Conservation (phyloP, 2,113 vertebrate genomes). For the Ardeotis arabs region DNA sequence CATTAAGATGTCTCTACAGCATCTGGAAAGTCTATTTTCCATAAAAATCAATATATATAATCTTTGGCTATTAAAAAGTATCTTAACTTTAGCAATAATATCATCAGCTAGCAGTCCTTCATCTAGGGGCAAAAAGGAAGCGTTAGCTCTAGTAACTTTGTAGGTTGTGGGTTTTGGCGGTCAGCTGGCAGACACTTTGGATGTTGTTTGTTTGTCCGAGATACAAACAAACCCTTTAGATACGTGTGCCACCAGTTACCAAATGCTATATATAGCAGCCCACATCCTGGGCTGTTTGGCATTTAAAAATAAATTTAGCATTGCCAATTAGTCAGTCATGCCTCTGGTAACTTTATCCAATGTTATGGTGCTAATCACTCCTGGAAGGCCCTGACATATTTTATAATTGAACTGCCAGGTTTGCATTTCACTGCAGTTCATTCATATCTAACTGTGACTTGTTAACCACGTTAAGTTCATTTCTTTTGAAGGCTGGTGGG, state of each 20-base stretch:
- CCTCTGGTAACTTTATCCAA: slow-evolving; percentile 66
- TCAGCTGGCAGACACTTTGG: neutral
- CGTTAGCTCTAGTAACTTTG: neutral
- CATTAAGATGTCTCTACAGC: neutral
- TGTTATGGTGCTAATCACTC: slow-evolving; percentile 64
- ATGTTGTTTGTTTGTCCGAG: neutral
- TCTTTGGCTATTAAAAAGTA: neutral
- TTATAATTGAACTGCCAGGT: slow-evolving; percentile 74
- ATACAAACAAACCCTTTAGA: neutral
- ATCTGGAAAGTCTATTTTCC: neutral
- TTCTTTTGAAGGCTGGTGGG: slow-evolving; percentile 62
- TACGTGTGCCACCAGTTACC: neutral
- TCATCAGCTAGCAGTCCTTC: neutral
- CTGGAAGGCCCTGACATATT: slow-evolving; percentile 68
- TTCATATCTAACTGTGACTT: slow-evolving; percentile 68
- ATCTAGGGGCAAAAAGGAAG: neutral
- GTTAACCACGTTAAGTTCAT: slow-evolving; percentile 74
- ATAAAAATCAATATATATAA: neutral
- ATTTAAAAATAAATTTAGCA: slow-evolving; percentile 68
- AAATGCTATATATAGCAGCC: neutral
- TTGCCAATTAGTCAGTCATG: slow-evolving; percentile 65
- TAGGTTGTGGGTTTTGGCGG: neutral
- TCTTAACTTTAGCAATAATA: neutral
- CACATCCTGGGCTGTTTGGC: slow-evolving; percentile 9
- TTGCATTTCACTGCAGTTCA: slow-evolving; percentile 69